Base-by-base conservation (phyloP, 2,797 vertebrate genomes). In the Amniataba percoides region DNA sequence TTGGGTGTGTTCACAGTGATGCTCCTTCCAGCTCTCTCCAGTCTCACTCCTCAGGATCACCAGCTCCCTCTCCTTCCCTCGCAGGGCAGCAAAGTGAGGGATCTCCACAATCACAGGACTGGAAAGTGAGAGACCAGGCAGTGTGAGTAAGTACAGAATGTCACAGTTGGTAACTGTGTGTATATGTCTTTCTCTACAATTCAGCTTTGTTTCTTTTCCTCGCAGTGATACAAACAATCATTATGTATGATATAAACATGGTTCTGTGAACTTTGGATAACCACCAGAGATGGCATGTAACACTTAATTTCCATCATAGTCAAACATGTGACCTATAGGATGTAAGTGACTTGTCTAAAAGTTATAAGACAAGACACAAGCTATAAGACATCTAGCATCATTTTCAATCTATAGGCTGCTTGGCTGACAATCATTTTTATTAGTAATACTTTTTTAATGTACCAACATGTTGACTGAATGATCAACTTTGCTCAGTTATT, bases 71-170 rank as follows among this genome's bases (percentile, higher is more conserved):
- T 99, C 98, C 60, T 96, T 97, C 39, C 97, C 98, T 72, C 98
- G 96, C 62, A 99, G 95, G 40, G 98, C 97, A 1, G 98, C 98
- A 61, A 99, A 99, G 87, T 99, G 98, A 31, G 98, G 98, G 81
- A 99, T 98, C 95, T 99, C 98, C 94, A 99, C 98, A 31, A 99
- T 98, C 85, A 99, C 98, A 11, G 98, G 98, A 94, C 98, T 99
- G 93, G 72, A 84, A 25, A 48, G 21, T 56, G 3, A 48, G 25
- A 69, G n/a, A 43, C 4, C 3, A 80, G n/a, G 10, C 13, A 46
- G 21, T n/a, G 23, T 69, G n/a, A 55, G 21, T 61, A 11, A 68
- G 9, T 3, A 34, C 40, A 7, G 2, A 10, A 39, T 61, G 16
- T n/a, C 8, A 4, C 52, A n/a, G 19, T 56, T 14, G 8, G 58